phyloP scores from a whole-genome alignment of 92 coral and sea anemone species.

The Siderastrea radians region DNA sequence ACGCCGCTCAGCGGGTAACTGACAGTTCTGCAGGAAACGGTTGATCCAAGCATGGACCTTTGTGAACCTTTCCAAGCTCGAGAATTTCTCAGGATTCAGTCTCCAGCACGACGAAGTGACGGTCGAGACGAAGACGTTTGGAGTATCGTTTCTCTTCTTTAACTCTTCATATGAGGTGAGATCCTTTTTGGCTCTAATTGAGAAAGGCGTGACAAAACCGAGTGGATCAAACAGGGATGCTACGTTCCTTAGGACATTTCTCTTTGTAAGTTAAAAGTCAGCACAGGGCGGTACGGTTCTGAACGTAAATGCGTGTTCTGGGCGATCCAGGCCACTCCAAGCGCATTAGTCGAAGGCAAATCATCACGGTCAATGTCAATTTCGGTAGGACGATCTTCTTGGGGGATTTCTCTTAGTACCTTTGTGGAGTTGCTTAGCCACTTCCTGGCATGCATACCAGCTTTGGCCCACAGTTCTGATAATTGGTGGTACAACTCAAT shows the following conservation, averaged over 20 bases:
- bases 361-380: too few species aligned
- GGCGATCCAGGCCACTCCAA: not conserved
- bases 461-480: too few species aligned
- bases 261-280: not conserved
- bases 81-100: not conserved
- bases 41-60: constrained; percentile 1
- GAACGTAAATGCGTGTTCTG: not conserved
- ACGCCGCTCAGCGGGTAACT: not conserved
- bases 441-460: too few species aligned
- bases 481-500: too few species aligned
- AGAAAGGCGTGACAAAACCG: not conserved
- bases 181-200: not conserved
- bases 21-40: constrained; percentile 14
- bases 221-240: not conserved
- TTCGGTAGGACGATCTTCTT: too few species aligned
- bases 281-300: not conserved
- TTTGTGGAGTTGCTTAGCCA: too few species aligned
- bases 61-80: not conserved
- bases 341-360: not conserved
- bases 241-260: not conserved
- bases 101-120: not conserved
- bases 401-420: too few species aligned
- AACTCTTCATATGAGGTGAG: not conserved
- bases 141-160: not conserved
- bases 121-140: not conserved